Evolutionary conservation across 2,888 invertebrate species (phyloP).

Genomic region (Drosophila hamatofila): DNA sequence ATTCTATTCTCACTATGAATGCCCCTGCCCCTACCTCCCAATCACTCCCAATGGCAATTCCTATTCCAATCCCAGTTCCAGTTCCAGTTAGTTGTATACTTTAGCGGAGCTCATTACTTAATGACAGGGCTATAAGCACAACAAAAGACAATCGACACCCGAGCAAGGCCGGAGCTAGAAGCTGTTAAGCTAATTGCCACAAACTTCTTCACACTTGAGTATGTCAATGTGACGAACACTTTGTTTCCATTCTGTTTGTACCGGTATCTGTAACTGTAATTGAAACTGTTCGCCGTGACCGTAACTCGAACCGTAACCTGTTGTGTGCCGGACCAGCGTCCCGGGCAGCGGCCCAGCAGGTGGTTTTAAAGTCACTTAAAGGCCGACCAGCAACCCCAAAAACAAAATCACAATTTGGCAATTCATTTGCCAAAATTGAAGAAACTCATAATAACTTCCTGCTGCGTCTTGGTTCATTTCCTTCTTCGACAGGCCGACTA

Average conservation of each 20-base stretch:
- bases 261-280: constrained; percentile 38
- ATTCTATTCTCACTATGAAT: constrained; percentile 7
- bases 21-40: background rate
- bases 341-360: constrained; percentile 69
- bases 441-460: constrained; percentile 82
- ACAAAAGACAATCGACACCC: constrained; percentile 70
- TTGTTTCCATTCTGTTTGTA: constrained; percentile 38
- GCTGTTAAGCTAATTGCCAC: constrained; percentile 82
- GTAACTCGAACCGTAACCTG: constrained; percentile 32
- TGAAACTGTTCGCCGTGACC: constrained; percentile 49
- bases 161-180: constrained; percentile 45
- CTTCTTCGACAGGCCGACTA: constrained; percentile 74
- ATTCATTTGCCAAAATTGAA: constrained; percentile 64
- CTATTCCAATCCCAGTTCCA: background rate
- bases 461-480: constrained; percentile 83
- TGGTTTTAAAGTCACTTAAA: constrained; percentile 72
- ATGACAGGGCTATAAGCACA: constrained; percentile 61
- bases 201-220: constrained; percentile 68
- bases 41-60: background rate
- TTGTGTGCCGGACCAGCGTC: constrained; percentile 42
- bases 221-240: constrained; percentile 74
- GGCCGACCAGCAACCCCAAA: constrained; percentile 41
- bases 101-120: constrained; percentile 78
- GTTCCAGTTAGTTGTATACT: constrained; percentile 12
- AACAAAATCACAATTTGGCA: constrained; percentile 50